Conservation (phyloP, 2,113 vertebrate genomes). For the Mesocricetus auratus region DNA sequence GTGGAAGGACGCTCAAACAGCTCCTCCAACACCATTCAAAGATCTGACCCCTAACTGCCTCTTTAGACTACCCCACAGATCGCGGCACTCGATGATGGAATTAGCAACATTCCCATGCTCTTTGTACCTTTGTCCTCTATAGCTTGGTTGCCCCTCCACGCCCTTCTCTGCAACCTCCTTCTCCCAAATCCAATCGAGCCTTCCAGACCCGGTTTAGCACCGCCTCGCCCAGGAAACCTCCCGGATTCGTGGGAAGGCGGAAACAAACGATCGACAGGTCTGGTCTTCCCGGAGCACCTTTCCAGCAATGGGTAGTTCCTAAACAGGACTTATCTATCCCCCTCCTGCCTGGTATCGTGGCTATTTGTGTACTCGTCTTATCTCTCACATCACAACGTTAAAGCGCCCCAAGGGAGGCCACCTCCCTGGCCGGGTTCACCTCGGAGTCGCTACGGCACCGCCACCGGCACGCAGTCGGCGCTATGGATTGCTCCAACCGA, state of each 20-base stretch:
- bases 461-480: conserved; percentile 25
- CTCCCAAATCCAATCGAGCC: background rate
- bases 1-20: conserved; percentile 31
- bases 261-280: conserved; percentile 37
- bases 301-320: background rate
- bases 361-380: conserved; percentile 44
- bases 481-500: background rate
- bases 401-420: background rate
- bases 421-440: conserved; percentile 22
- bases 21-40: background rate
- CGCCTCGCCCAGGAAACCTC: conserved; percentile 62
- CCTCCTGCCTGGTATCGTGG: conserved; percentile 39
- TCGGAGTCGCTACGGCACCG: background rate
- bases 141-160: background rate
- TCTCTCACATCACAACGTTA: conserved; percentile 39
- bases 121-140: conserved; percentile 50
- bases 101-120: background rate
- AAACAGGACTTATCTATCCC: background rate
- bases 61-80: background rate
- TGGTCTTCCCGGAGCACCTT: background rate
- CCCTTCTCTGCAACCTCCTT: background rate
- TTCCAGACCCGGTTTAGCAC: background rate
- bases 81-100: background rate
- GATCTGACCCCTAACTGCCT: background rate
- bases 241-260: conserved; percentile 36